Evolutionary conservation across 2,113 vertebrate genomes (phyloP).

Genomic region (Benitochromis conjunctus): DNA sequence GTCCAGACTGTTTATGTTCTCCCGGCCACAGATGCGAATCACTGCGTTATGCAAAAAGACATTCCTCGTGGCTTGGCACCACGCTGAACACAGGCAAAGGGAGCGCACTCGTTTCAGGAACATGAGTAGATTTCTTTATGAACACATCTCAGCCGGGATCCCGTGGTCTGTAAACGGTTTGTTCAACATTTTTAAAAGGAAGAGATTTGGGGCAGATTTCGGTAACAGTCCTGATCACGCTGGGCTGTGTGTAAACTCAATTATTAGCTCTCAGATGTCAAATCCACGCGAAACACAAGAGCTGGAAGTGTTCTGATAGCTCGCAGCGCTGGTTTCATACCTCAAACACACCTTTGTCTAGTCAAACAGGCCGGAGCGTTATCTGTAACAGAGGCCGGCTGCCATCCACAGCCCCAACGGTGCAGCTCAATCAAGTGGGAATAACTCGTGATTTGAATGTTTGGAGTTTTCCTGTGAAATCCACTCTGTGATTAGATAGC

Average conservation of each 20-base stretch:
- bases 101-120: neutral
- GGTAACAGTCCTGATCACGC: too few species aligned
- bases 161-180: too few species aligned
- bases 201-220: too few species aligned
- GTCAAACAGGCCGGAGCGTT: neutral
- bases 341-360: neutral
- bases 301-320: neutral
- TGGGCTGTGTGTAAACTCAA: too few species aligned
- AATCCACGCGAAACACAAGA: neutral
- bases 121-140: neutral
- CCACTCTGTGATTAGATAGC: neutral
- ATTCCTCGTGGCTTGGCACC: neutral
- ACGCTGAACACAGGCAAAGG: neutral
- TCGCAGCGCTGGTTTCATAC: neutral
- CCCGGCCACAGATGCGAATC: neutral
- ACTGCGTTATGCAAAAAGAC: neutral
- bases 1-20: neutral
- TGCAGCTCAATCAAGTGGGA: neutral
- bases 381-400: neutral
- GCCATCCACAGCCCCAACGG: neutral
- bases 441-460: slow-evolving; percentile 45
- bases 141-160: too few species aligned
- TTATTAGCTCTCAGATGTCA: neutral
- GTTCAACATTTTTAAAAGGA: neutral
- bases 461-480: slow-evolving; percentile 18